Percentiles rank a stretch among this genome's conserved stretches.
phyloP scores from a whole-genome alignment of 2,888 invertebrate species.

The Drosophila histrio region DNA sequence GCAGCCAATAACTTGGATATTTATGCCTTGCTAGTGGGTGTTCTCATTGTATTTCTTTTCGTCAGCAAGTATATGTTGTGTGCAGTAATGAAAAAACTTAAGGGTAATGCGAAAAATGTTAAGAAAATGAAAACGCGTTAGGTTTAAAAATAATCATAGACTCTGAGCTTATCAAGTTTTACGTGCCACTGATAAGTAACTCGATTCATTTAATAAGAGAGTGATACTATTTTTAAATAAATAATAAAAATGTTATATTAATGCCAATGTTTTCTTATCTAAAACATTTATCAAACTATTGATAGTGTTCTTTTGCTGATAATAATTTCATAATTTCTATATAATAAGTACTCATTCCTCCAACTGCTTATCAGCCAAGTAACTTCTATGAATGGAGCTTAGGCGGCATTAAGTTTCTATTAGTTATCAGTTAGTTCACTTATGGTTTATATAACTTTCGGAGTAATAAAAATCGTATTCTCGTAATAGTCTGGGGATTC shows the following conservation, averaged over 20 bases:
- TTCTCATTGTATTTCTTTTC: not conserved
- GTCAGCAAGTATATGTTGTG: not conserved
- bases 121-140: constrained; percentile 7
- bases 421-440: not conserved
- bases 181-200: not conserved
- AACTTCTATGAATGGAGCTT: not conserved
- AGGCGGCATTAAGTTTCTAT: too few relatives aligned
- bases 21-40: constrained; percentile 41
- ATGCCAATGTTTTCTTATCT: not conserved
- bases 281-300: too few relatives aligned
- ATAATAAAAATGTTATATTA: not conserved
- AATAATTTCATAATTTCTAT: not conserved
- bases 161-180: not conserved
- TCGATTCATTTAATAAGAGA: not conserved
- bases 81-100: constrained; percentile 4
- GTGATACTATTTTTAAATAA: not conserved
- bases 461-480: not conserved
- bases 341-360: not conserved
- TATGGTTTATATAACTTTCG: not conserved
- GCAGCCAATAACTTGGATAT: constrained; percentile 85
- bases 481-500: not conserved
- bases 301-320: not conserved
- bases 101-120: not conserved
- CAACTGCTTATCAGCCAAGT: not conserved
- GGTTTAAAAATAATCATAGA: not conserved